phyloP scores from a whole-genome alignment of 2,888 invertebrate genomes.

The Celastrina argiolus region DNA sequence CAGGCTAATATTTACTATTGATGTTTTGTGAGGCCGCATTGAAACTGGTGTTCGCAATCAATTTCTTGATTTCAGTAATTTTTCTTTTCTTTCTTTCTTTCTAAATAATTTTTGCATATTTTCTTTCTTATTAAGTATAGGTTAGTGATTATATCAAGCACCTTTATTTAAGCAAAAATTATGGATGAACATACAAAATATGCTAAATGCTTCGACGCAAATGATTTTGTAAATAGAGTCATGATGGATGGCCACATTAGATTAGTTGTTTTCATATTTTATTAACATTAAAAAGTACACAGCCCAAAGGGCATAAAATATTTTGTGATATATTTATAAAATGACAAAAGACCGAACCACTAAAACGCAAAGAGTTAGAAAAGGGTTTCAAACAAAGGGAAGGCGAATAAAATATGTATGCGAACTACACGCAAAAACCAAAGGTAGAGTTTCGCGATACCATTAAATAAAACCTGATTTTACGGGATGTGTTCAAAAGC shows the following conservation, averaged over 20 bases:
- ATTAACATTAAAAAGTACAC: no score
- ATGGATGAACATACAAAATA: no score
- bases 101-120: no score
- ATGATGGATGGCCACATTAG: no score
- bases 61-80: no score
- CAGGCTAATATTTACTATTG: not conserved
- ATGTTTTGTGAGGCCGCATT: not conserved
- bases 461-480: constrained; percentile 26
- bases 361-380: not conserved
- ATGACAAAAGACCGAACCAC: not conserved
- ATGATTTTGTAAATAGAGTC: no score
- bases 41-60: not conserved
- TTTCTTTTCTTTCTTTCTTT: no score
- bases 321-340: not conserved
- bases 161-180: not conserved
- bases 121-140: no score
- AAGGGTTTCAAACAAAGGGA: not conserved
- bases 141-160: no score
- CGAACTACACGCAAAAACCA: constrained; percentile 14
- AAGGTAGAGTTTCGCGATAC: constrained; percentile 22
- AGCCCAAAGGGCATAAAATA: not conserved
- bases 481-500: constrained; percentile 23
- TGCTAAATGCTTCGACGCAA: no score
- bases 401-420: constrained; percentile 5
- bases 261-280: no score